These are phyloP conservation scores for Azorinus chamasolen DNA, from an alignment of 2,888 invertebrate genomes.

Conservation along the genomic window DNA sequence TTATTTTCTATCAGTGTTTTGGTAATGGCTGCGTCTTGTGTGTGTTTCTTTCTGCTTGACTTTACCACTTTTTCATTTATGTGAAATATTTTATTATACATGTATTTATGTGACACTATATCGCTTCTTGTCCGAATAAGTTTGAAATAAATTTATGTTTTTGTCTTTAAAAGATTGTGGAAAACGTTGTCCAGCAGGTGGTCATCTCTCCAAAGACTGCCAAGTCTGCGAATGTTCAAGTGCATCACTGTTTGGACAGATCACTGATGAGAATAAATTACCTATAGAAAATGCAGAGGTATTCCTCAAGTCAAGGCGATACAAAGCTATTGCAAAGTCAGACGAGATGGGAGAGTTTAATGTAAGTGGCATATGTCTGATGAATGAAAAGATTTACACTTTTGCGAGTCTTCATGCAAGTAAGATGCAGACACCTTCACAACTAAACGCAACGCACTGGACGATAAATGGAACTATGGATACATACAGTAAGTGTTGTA, in stretches of 20 bases:
- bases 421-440: neutral
- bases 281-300: constrained; percentile 7
- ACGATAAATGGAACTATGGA: constrained; percentile 5
- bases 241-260: constrained; percentile 17
- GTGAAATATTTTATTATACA: too few species aligned
- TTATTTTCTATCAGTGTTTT: too few species aligned
- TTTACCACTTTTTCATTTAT: too few species aligned
- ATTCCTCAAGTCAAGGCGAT: constrained; percentile 8
- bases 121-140: too few species aligned
- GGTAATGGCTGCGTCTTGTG: too few species aligned
- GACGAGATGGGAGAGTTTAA: constrained; percentile 2
- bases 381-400: constrained; percentile 8
- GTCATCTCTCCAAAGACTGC: constrained; percentile 16
- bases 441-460: constrained; percentile 24
- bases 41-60: too few species aligned
- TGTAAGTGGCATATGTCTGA: constrained; percentile 9
- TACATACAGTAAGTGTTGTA: constrained; percentile 1
- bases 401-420: neutral
- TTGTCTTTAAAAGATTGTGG: constrained; percentile 14
- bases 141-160: too few species aligned
- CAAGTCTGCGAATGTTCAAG: constrained; percentile 16
- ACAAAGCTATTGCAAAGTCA: constrained; percentile 2
- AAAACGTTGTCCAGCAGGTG: constrained; percentile 18
- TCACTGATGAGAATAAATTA: constrained; percentile 17
- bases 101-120: too few species aligned